Conservation (phyloP, 2,888 invertebrate genomes). For the Resseliella maxima region DNA sequence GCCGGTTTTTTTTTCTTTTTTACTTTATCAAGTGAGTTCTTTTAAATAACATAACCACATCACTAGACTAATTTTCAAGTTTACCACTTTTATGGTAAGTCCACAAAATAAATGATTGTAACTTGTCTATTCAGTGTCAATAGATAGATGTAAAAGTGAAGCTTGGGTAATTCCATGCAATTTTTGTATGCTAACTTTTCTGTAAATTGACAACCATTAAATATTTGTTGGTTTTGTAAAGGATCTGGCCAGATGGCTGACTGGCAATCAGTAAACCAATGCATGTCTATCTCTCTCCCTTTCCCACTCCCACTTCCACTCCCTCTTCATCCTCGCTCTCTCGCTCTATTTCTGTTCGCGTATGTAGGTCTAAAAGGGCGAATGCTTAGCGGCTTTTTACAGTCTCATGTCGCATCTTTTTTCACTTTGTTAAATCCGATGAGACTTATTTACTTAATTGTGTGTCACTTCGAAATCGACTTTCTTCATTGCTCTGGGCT, state of each 20-base stretch:
- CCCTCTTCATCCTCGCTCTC: too few relatives aligned
- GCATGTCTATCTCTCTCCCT: too few relatives aligned
- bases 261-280: neutral
- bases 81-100: neutral
- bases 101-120: neutral
- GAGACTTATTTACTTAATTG: conserved; percentile 44
- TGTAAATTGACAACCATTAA: neutral
- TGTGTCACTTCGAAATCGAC: conserved; percentile 39
- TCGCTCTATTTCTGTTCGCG: too few relatives aligned
- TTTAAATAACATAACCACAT: neutral
- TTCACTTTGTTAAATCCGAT: neutral
- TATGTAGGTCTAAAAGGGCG: neutral
- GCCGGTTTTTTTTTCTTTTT: too few relatives aligned
- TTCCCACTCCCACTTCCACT: too few relatives aligned
- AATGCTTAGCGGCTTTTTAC: neutral
- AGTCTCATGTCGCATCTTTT: neutral
- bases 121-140: neutral
- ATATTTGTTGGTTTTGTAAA: neutral
- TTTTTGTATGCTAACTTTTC: neutral
- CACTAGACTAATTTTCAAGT: neutral
- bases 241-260: neutral
- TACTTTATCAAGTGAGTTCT: too few relatives aligned
- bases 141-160: neutral
- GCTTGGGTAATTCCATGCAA: neutral
- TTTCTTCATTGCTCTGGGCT: conserved; percentile 23